phyloP scores from a whole-genome alignment of 2,888 invertebrate genomes.

The Ischnus inquisitorius region DNA sequence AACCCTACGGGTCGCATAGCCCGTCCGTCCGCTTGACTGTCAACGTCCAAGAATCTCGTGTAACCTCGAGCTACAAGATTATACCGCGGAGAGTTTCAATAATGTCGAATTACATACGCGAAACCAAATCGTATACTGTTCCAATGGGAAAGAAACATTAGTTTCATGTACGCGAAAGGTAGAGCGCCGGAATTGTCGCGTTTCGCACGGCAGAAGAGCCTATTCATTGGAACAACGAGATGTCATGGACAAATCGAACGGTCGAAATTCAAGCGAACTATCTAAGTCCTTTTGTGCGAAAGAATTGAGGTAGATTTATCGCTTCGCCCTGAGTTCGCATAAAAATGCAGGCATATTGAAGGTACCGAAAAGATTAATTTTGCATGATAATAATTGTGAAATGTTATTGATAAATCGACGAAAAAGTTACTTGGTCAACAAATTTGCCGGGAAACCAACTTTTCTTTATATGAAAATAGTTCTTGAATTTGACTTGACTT shows the following conservation, averaged over 20 bases:
- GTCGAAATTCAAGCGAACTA: background rate
- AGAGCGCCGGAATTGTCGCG: background rate
- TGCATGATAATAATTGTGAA: too few species aligned
- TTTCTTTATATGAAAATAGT: too few species aligned
- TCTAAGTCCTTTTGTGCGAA: too few species aligned
- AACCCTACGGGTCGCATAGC: background rate
- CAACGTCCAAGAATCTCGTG: constrained; percentile 2
- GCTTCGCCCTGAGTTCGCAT: too few species aligned
- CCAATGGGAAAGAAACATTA: background rate
- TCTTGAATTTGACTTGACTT: too few species aligned
- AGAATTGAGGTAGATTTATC: too few species aligned
- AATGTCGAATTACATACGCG: background rate
- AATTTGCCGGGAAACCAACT: too few species aligned
- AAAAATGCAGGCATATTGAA: too few species aligned
- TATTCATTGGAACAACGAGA: background rate
- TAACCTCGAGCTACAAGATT: background rate
- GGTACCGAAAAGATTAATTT: too few species aligned
- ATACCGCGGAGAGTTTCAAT: background rate
- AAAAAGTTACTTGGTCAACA: too few species aligned
- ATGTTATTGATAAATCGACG: too few species aligned
- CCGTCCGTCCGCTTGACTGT: background rate
- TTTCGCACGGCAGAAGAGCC: background rate
- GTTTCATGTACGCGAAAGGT: background rate
- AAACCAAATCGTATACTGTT: background rate
- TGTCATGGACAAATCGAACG: background rate